Base-by-base conservation (phyloP, 2,797 vertebrate species). In the Caiman crocodilus region DNA sequence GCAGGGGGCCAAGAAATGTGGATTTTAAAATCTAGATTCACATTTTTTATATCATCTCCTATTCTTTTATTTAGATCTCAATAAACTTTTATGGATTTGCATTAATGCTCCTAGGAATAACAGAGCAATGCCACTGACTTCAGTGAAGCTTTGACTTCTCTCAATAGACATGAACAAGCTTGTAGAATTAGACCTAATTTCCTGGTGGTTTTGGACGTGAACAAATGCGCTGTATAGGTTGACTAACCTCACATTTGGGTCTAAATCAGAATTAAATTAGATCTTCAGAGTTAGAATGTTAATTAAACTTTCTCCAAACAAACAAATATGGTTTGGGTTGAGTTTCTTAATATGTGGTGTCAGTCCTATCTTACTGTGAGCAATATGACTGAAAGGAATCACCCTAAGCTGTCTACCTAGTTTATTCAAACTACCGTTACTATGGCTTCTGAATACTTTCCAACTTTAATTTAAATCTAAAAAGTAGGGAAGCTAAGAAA, bases 391-490 rank as follows among this genome's bases (percentile, higher is more conserved):
- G 94, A 92, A 97, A 94, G 96, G 67, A 77, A 82, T 90, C 94
- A 94, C 63, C 90, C 96, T 96, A 97, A 94, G 89, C 94, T 93
- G 90, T 94, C 92, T 80, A 87, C 60, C 95, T 96, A 96, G 30
- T 90, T 94, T 97, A 96, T 90, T 95, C 90, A 95, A 96, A 94
- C 96, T 97, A 97, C 96, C 95, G 88, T 92, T 93, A 95, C 96
- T 94, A 93, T 94, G 95, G 94, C 95, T 96, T 96, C 77, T 83
- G 85, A 96, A 94, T 90, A 94, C 77, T 90, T 94, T 94, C 96
- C 94, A 96, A 95, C 93, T 94, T 93, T 93, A 25, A 78, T 79
- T 95, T 92, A 95, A 96, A 94, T 95, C 87, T 90, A 95, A 94
- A 95, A 91, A 89, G 78, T 79, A 95, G 87, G 85, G 89, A 96